Evolutionary conservation across 1,140 invertebrate genomes (phyloP), one percentile per base, ranked within the genome.

Genomic region (Aphidius ervi): DNA sequence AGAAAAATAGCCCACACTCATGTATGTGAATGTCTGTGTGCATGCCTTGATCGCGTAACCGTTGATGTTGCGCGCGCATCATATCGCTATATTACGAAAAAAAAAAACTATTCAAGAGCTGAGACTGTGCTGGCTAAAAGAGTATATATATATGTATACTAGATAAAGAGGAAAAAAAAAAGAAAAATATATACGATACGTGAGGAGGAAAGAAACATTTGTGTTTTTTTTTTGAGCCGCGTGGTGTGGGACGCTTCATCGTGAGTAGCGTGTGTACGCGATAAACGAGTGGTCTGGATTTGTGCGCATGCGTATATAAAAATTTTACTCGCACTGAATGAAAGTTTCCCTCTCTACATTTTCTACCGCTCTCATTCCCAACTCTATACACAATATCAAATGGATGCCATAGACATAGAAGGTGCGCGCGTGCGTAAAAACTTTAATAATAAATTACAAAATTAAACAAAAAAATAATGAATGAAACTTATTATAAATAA

Each of bases 211-310:
- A 46, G 49, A 23, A 20, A 62, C 61, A 58, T 66, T 63, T 56
- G 54, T 58, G 54, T 65, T 61, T 63, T 53, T 65, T 31, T 31
- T 31, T 31, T 31, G 23, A 63, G 67, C 68, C 67, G 69, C 69
- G 66, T 68, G 69, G 69, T 67, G 63, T 68, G 66, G 67, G 64
- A 47, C 23, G 47, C 40, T 46, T 43, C 69, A 68, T 67, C 73
- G 75, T 74, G 75, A 76, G 75, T 77, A 77, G 71, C 75, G 74
- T 74, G 76, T 75, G 75, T 74, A 74, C 71, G 74, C 75, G 72
- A 63, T 39, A 52, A 49, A 59, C 56, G 61, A 16, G 43, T 20
- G 39, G 55, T 46, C 46, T 50, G 58, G 54, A 56, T 39, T 9
- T 6, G 40, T 40, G 55, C 53, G 63, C 58, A 56, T 61, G 55